Base-by-base conservation (phyloP, 1,140 invertebrate species). In the Ylistrum balloti region DNA sequence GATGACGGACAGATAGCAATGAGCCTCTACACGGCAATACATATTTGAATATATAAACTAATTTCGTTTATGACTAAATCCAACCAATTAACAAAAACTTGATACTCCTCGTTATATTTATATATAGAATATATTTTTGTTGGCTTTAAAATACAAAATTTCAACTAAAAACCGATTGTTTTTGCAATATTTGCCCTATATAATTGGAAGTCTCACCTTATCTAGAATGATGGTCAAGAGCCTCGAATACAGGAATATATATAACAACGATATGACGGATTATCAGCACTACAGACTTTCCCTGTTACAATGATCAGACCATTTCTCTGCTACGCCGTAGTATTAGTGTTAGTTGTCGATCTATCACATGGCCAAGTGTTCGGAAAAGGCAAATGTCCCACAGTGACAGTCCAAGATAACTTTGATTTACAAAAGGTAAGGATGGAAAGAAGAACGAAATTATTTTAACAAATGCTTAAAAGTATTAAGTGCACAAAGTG, bases 381-480 rank as follows among this genome's bases (percentile, higher is more conserved):
- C 33, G 74, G 85, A 33, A 38, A 86, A 34, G 88, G 88, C 32
- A 89, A 86, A 86, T 89, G 88, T 86, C 56, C 88, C 13, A 15
- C 74, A 22, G 88, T 89, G 2, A 41, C 74, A 22, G 86, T 86
- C 33, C 74, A 86, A 85, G 20, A 89, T 22, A 20, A 85, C 9
- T 45, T 89, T 86, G 88, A 89, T 86, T 0, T 89, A 1, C 35
- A 86, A 32, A 89, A 74, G 85, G 88, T 89, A 34, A 89, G n/a
- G n/a, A 38, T 74, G 22, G 35, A 38, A 38, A n/a, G n/a, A n/a
- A n/a, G n/a, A n/a, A n/a, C n/a, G n/a, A n/a, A n/a, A n/a, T n/a
- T n/a, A n/a, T n/a, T n/a, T n/a, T n/a, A n/a, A n/a, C n/a, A n/a
- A n/a, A n/a, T n/a, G n/a, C n/a, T n/a, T n/a, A n/a, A n/a, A n/a